Conservation (phyloP, 2,888 invertebrate species). For the Acholoe squamosa region DNA sequence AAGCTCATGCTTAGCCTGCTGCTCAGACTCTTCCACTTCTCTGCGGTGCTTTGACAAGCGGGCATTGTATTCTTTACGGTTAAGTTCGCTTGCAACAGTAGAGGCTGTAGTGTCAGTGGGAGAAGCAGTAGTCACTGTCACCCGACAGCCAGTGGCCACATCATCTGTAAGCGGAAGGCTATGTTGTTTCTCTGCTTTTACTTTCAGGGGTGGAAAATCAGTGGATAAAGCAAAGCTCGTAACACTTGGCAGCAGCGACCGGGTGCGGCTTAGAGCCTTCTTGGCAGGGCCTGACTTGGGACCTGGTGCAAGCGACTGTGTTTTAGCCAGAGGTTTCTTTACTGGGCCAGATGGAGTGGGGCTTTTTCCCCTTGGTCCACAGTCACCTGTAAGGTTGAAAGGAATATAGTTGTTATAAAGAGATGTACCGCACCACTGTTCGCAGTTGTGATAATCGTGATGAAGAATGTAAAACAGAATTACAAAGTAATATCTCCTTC, state of each 20-base stretch:
- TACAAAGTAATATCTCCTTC: too few relatives aligned
- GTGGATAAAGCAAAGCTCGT: background rate
- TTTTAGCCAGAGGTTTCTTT: slow-evolving; percentile 83
- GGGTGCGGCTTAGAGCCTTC: slow-evolving; percentile 59
- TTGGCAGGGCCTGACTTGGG: slow-evolving; percentile 71
- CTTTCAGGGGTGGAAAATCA: background rate
- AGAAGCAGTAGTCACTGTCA: slow-evolving; percentile 29
- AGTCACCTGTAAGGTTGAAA: slow-evolving; percentile 78
- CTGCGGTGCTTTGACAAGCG: slow-evolving; percentile 70
- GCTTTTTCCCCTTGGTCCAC: slow-evolving; percentile 81
- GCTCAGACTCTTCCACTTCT: slow-evolving; percentile 70
- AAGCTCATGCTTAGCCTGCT: slow-evolving; percentile 67
- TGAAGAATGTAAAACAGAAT: too few relatives aligned
- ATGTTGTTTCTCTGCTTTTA: background rate
- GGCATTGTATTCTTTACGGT: slow-evolving; percentile 71
- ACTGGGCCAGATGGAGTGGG: slow-evolving; percentile 72
- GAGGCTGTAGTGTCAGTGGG: background rate
- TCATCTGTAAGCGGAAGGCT: background rate
- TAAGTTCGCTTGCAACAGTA: slow-evolving; percentile 33
- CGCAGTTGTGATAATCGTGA: too few relatives aligned
- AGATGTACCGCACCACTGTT: too few relatives aligned
- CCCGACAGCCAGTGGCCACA: background rate
- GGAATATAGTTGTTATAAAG: too few relatives aligned
- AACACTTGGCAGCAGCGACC: slow-evolving; percentile 60
- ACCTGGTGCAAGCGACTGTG: slow-evolving; percentile 72